Evolutionary conservation across 2,888 invertebrate species (phyloP).

Genomic region (Clitarchus hookeri): DNA sequence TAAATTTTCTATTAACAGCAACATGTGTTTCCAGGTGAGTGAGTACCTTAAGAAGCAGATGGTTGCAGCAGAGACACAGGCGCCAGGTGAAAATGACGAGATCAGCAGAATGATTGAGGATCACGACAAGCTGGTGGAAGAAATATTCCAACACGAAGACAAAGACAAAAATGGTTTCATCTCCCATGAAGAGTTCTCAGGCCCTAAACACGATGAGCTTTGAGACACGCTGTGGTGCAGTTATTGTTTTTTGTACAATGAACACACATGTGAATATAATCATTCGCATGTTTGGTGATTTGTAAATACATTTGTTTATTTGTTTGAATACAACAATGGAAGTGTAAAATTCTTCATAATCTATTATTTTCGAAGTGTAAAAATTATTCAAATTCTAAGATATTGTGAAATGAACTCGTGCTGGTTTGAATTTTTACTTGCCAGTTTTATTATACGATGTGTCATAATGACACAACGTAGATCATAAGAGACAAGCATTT

Average conservation of each 20-base stretch:
- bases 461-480: not conserved
- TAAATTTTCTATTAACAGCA: too few relatives aligned
- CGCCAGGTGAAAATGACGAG: constrained; percentile 73
- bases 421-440: not conserved
- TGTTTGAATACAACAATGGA: not conserved
- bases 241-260: not conserved
- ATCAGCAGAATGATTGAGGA: constrained; percentile 82
- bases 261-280: not conserved
- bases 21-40: constrained; percentile 70
- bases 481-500: not conserved
- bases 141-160: constrained; percentile 97
- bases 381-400: not conserved
- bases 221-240: constrained; percentile 57
- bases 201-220: constrained; percentile 96
- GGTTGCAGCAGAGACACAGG: constrained; percentile 72
- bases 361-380: not conserved
- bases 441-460: not conserved
- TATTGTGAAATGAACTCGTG: not conserved
- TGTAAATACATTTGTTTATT: not conserved
- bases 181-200: constrained; percentile 94
- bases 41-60: constrained; percentile 91
- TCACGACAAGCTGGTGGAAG: constrained; percentile 92
- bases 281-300: not conserved
- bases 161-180: constrained; percentile 96
- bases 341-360: not conserved